Evolutionary conservation across 2,797 vertebrate genomes (phyloP), one percentile per base, ranked within the genome.

Genomic region (Heterohyrax brucei): DNA sequence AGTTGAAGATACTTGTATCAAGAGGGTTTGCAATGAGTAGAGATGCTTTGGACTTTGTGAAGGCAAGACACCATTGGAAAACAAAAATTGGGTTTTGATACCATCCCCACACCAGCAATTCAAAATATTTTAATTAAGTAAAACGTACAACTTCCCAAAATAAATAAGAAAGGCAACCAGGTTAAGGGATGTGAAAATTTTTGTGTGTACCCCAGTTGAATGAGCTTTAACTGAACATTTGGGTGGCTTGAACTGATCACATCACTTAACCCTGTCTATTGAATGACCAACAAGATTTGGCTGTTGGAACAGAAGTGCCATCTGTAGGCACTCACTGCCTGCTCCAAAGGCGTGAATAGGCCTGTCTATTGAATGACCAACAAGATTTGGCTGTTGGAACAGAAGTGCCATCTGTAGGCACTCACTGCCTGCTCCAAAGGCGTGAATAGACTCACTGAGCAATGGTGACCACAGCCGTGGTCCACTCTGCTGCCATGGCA

Each of bases 321-420:
- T 95, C 91, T 78, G 94, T 93, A 97, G 96, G 96, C 96, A 68
- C 96, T 97, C 96, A 93, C 96, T 95, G 91, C 97, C 97, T 73
- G 96, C 76, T 95, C 95, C 96, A 46, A 95, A 96, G 96, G 95
- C 97, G 62, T 1, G 39, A 89, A 95, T 95, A 96, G 96, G n/a
- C 48, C n/a, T 80, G 53, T 93, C 97, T 97, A 93, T 96, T 97
- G 91, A 95, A 96, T 97, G 97, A 97, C 98, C 98, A 97, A 93
- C 83, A 78, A 92, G 95, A 92, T 94, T 88, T 96, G 95, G 96
- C 95, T 97, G 93, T 95, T 97, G 96, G 92, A 95, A 96, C 12
- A 80, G 83, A 94, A 90, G 62, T 89, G 93, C 76, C 62, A 87
- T 95, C 91, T 78, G 94, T 93, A 97, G 96, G 96, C 96, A 64